Evolutionary conservation across 2,888 invertebrate genomes (phyloP).

Genomic region (Eretmocerus hayati): DNA sequence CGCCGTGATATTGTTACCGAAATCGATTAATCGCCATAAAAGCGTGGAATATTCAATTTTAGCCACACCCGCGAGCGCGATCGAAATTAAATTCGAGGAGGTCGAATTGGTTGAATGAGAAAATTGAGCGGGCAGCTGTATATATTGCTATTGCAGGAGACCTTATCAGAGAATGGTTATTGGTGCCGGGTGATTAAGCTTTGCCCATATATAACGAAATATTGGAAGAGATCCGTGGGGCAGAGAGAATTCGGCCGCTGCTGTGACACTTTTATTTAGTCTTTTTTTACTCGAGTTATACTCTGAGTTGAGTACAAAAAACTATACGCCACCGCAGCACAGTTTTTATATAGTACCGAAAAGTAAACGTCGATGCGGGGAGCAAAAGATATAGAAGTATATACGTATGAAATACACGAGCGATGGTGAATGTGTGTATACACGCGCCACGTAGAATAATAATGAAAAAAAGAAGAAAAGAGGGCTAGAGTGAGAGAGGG

Average conservation of each 20-base stretch:
- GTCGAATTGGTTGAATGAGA: no score
- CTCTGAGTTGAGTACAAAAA: no score
- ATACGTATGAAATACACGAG: background rate
- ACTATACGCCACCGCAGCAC: no score
- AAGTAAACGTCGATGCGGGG: no score
- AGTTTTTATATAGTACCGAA: no score
- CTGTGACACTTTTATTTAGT: constrained; percentile 17
- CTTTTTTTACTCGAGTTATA: background rate
- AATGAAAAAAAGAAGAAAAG: constrained; percentile 15
- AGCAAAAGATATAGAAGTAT: background rate
- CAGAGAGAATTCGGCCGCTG: background rate
- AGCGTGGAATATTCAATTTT: no score
- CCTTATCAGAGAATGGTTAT: constrained; percentile 13
- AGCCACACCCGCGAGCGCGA: no score
- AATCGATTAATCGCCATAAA: no score
- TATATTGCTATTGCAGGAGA: background rate
- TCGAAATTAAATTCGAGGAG: background rate
- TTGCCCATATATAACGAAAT: constrained; percentile 17
- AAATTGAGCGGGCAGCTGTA: background rate
- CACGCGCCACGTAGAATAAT: no score
- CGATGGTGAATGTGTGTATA: no score
- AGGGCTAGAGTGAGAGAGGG: constrained; percentile 3
- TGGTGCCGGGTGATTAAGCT: constrained; percentile 1
- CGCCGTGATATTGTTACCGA: no score
- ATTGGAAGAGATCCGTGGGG: constrained; percentile 14